Conservation (phyloP, 1,140 invertebrate genomes). For the Drosophila nigrodunni region DNA sequence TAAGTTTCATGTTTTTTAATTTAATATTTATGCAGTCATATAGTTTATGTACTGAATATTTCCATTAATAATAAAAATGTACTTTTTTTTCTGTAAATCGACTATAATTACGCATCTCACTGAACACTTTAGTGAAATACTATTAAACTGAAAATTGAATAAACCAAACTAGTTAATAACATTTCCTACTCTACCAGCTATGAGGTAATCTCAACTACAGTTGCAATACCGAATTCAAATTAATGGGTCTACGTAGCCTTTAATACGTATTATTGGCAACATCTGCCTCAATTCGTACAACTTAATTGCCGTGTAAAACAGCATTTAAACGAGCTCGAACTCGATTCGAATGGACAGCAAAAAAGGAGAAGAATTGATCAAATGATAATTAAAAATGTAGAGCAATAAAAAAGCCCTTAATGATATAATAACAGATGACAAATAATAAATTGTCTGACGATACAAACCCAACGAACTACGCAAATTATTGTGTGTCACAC, state of each 20-base stretch:
- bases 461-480: conserved; percentile 62
- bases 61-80: conserved; percentile 9
- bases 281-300: conserved; percentile 50
- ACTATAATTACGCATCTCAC: conserved; percentile 19
- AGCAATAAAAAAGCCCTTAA: conserved; percentile 73
- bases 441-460: conserved; percentile 74
- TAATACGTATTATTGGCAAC: conserved; percentile 32
- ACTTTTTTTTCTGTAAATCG: conserved; percentile 48
- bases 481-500: conserved; percentile 54
- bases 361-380: conserved; percentile 56
- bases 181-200: not conserved
- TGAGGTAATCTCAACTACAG: conserved; percentile 34
- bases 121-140: not conserved
- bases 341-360: not conserved
- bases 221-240: conserved; percentile 33
- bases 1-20: no score
- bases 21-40: no score
- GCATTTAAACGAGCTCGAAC: conserved; percentile 49
- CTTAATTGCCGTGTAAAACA: conserved; percentile 77
- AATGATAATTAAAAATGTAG: conserved; percentile 81
- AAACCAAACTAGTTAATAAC: conserved; percentile 35
- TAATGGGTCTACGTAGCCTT: conserved; percentile 39
- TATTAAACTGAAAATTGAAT: conserved; percentile 2
- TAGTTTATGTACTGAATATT: conserved; percentile 15
- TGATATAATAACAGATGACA: conserved; percentile 83